These are phyloP conservation scores for Sinocyclocheilus anshuiensis DNA, from an alignment of 2,113 vertebrate genomes.

Conservation along the genomic window DNA sequence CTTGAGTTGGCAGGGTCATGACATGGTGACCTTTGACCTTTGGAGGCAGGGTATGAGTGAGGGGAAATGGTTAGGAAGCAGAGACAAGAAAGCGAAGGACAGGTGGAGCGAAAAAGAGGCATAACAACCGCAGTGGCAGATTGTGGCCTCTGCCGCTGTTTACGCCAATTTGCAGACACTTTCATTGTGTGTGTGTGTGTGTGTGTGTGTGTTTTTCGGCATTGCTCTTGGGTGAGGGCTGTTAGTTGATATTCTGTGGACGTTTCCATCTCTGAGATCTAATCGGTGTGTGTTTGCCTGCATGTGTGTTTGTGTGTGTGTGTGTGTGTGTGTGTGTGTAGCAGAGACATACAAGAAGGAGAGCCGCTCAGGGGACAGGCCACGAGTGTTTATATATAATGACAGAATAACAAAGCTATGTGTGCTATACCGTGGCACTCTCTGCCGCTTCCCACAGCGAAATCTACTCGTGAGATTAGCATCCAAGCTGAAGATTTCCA, in stretches of 20 bases:
- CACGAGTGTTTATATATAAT: constrained; percentile 60
- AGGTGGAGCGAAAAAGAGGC: constrained; percentile 21
- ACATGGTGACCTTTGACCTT: constrained; percentile 46
- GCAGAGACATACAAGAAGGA: constrained; percentile 37
- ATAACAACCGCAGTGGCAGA: neutral
- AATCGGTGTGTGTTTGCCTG: constrained; percentile 39
- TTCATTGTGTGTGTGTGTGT: no score
- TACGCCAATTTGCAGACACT: neutral
- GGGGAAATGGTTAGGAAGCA: neutral
- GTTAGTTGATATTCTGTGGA: constrained; percentile 62
- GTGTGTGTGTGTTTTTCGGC: neutral
- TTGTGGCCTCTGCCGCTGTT: constrained; percentile 18
- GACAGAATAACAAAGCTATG: constrained; percentile 58
- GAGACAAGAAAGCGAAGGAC: neutral
- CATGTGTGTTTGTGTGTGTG: constrained; percentile 30
- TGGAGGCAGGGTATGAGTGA: neutral
- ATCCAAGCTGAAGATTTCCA: constrained; percentile 2
- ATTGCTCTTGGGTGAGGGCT: constrained; percentile 43
- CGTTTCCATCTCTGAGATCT: constrained; percentile 58
- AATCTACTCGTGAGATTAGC: no score
- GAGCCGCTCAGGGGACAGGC: constrained; percentile 50
- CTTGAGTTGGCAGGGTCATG: constrained; percentile 27
- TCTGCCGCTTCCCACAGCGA: neutral
- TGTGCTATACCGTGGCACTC: constrained; percentile 9
- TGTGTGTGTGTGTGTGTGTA: neutral